These are phyloP conservation scores for Menura novaehollandiae DNA, from an alignment of 2,113 vertebrate genomes.

Conservation along the genomic window DNA sequence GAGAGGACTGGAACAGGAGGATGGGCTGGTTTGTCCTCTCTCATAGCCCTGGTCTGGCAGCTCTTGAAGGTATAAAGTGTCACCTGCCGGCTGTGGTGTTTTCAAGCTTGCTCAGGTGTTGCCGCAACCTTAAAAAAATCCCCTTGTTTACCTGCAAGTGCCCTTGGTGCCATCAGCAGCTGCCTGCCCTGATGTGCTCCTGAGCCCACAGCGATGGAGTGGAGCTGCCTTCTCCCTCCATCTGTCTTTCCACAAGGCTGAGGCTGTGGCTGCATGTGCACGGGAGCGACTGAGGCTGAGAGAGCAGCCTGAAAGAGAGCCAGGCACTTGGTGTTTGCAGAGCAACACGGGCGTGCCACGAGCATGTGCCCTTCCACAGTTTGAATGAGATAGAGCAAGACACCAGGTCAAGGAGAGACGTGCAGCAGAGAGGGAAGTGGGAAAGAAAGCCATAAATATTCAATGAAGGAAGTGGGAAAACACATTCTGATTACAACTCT, in stretches of 20 bases:
- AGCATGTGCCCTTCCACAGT: not conserved
- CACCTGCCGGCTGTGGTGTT: not conserved
- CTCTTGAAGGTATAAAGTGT: not conserved
- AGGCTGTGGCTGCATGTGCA: not conserved
- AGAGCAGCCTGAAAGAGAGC: not conserved
- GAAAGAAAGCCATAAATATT: slow-evolving; percentile 44
- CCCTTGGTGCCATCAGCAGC: not conserved
- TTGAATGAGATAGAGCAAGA: not conserved
- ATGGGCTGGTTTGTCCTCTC: not conserved
- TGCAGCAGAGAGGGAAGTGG: not conserved
- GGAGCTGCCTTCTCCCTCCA: not conserved
- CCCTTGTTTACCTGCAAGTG: not conserved
- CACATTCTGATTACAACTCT: not conserved
- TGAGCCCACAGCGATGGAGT: not conserved
- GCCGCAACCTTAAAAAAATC: not conserved
- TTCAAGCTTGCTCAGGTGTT: not conserved
- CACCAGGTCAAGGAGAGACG: slow-evolving; percentile 25
- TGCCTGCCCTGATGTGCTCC: not conserved
- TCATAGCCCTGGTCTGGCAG: not conserved
- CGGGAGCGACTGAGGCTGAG: not conserved
- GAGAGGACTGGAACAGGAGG: not conserved
- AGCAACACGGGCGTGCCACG: not conserved
- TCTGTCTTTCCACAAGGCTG: not conserved
- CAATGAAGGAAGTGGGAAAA: slow-evolving; percentile 19
- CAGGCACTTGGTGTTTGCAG: not conserved